Evolutionary conservation across 2,797 vertebrate genomes (phyloP), one percentile per base, ranked within the genome.

Genomic region (Neosalanx taihuensis): DNA sequence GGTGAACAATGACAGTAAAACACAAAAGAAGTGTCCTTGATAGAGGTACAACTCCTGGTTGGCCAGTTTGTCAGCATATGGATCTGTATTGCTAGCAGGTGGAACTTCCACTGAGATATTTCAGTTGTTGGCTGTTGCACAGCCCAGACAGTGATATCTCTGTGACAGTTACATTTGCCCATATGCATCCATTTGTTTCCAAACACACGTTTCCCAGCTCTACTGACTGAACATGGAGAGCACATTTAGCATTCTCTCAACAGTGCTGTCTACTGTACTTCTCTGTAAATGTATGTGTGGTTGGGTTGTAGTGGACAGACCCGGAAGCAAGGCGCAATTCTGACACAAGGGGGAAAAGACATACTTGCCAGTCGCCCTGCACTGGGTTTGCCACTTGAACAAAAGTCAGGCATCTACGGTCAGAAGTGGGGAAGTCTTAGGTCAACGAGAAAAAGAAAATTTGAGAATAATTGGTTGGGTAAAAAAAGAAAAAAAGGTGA

Each of bases 321-420:
- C 86, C 73, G 79, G 85, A 87, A 86, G 87, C 82, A 84, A 85
- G 82, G 81, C 73, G 84, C 78, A 86, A 87, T 86, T 81, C 73
- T 84, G 81, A 84, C 87, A 87, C 81, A 87, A 85, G 79, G 84
- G 75, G 83, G 86, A 86, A 82, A 84, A 86, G 76, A 90, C 89
- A 88, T 89, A 89, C 84, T 90, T 90, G 85, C 87, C 84, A 41
- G 82, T 89, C 79, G 85, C 86, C 85, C 86, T 89, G 87, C 88
- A 84, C 82, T 88, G 83, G 81, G 83, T 88, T 89, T 88, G 88
- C 86, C 89, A 88, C 87, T 88, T 89, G 83, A 87, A 89, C 85
- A 89, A 84, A 90, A 88, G 83, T 88, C 87, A 90, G 84, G 87
- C 86, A 89, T 89, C 86, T 90, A 90, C 72, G 83, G 87, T 90